Evolutionary conservation across 2,113 vertebrate genomes (phyloP), one percentile per base, ranked within the genome.

Genomic region (Dascyllus trimaculatus): DNA sequence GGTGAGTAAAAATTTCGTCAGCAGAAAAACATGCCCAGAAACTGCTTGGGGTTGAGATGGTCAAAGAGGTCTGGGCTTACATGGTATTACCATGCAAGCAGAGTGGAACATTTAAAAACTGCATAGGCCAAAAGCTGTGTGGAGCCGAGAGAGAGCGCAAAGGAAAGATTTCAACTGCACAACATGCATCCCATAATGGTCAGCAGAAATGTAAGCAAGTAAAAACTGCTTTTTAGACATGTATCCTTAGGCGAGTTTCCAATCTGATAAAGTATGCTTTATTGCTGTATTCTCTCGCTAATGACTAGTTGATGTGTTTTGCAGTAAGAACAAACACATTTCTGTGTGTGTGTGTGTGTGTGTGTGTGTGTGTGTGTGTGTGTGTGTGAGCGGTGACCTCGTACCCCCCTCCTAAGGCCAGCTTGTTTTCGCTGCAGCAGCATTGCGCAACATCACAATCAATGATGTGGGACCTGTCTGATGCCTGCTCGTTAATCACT

Each of bases 401-500:
- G 11, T 18, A 66, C 53, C 64, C 76, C 72, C 80, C 72, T 88
- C 86, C 49, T 63, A 67, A 61, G 78, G 75, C 91, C 78, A 11
- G 78, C 72, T 75, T 63, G 63, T 91, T 81, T 88, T 79, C 49
- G 65, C 85, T 75, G 78, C 83, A 69, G 82, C 80, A 79, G 79
- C 84, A 26, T 71, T 63, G 88, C 81, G 78, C 87, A 88, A 84
- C 90, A 90, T 91, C 90, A 74, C 91, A 89, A 91, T 93, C 91
- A 90, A 88, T 93, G 89, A 87, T 76, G 90, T 89, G 80, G 86
- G 87, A 92, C 85, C 77, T 71, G 84, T 91, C 87, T 88, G 85
- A 90, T 67, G 89, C 77, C 75, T 29, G 79, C 91, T 93, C 89
- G 88, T 94, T 95, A 95, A 95, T 94, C 92, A 92, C 91, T 75